Evolutionary conservation across 1,140 invertebrate species (phyloP).

Genomic region (Psix sp.): DNA sequence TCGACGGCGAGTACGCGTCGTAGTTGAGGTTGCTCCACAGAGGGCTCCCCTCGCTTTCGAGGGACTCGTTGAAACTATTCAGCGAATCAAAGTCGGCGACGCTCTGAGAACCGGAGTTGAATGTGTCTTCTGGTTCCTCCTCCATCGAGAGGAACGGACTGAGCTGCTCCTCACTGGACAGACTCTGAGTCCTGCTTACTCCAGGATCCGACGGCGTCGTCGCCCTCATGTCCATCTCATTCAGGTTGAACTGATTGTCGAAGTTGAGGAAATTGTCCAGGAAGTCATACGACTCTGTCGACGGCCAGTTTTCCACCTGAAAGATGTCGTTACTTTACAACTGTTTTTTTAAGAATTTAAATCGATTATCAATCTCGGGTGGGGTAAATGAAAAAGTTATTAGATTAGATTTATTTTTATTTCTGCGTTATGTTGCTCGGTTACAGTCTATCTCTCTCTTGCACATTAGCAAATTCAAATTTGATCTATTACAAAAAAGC

Average conservation of each 20-base stretch:
- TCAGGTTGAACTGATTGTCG: conserved; percentile 67
- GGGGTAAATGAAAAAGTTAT: background rate
- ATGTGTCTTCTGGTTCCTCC: conserved; percentile 66
- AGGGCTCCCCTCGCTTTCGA: conserved; percentile 66
- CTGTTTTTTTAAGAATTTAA: too few species aligned
- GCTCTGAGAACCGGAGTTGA: conserved; percentile 66
- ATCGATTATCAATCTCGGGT: too few species aligned
- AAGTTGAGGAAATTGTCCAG: conserved; percentile 68
- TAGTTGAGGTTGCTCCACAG: conserved; percentile 66
- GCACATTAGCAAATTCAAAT: too few species aligned
- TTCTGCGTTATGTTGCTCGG: too few species aligned
- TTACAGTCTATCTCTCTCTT: too few species aligned
- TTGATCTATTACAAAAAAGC: too few species aligned
- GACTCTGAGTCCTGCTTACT: conserved; percentile 67
- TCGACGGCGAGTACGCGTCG: conserved; percentile 65
- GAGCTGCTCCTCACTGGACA: conserved; percentile 70
- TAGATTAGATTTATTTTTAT: too few species aligned
- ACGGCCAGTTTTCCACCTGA: conserved; percentile 42
- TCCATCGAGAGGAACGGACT: conserved; percentile 67
- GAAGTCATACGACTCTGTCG: conserved; percentile 59
- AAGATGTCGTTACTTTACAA: background rate
- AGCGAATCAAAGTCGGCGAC: conserved; percentile 66
- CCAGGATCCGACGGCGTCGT: conserved; percentile 70
- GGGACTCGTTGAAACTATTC: conserved; percentile 67
- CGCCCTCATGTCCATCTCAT: conserved; percentile 65